These are phyloP conservation scores for Otis tarda DNA, from an alignment of 2,113 vertebrate genomes.

Conservation along the genomic window DNA sequence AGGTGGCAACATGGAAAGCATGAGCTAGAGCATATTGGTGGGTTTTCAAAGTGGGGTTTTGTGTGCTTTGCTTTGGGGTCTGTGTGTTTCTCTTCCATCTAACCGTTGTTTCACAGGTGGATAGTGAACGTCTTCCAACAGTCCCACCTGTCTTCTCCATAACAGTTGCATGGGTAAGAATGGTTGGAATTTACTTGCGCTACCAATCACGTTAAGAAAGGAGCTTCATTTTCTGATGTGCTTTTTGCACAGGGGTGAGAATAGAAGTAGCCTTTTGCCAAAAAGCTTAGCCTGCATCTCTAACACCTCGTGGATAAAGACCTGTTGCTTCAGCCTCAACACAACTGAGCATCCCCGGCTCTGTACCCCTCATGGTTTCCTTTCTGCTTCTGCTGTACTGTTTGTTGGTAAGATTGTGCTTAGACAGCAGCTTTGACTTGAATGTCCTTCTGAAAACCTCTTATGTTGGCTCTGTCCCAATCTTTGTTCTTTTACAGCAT, in stretches of 20 bases:
- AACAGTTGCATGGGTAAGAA: neutral
- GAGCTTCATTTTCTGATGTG: neutral
- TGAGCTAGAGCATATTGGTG: neutral
- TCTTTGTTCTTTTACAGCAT: neutral
- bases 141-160: neutral
- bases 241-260: neutral
- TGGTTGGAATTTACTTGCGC: neutral
- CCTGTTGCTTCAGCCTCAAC: neutral
- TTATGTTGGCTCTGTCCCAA: neutral
- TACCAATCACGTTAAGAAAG: accelerated
- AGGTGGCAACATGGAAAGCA: neutral
- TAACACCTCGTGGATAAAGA: neutral
- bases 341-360: neutral
- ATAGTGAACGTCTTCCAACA: neutral
- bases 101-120: neutral
- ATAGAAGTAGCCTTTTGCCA: neutral
- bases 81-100: neutral
- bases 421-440: neutral
- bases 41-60: neutral
- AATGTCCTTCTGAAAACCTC: neutral
- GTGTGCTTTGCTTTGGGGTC: neutral
- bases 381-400: neutral
- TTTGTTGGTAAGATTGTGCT: neutral
- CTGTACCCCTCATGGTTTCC: neutral
- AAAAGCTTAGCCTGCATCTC: neutral